A percentile compares a stretch with the other conserved stretches of the same genome.
phyloP scores from a whole-genome alignment of 1,140 invertebrate genomes.

The Hyposmocoma kahamanoa region DNA sequence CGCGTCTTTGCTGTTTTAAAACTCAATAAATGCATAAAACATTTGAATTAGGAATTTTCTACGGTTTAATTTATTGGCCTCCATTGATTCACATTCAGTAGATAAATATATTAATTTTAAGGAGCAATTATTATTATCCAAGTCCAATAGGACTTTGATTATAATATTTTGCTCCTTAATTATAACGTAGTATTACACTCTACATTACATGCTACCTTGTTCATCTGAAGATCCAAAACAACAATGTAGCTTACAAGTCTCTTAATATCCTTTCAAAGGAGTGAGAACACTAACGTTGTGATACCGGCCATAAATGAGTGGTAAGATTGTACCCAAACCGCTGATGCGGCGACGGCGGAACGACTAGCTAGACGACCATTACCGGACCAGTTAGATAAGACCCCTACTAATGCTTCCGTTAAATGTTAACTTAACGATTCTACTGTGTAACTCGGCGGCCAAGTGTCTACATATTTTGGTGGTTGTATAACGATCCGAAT shows the following conservation, averaged over 20 bases:
- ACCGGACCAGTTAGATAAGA: conserved; percentile 39
- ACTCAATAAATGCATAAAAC: conserved; percentile 36
- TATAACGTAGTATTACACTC: too few species aligned
- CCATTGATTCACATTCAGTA: too few species aligned
- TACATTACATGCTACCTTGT: too few species aligned
- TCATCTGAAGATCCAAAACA: too few species aligned
- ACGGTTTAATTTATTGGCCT: not conserved
- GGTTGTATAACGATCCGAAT: conserved; percentile 44
- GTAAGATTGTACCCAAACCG: conserved; percentile 48
- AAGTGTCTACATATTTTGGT: conserved; percentile 34
- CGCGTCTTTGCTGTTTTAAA: conserved; percentile 39
- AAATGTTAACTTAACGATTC: too few species aligned
- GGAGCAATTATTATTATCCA: too few species aligned
- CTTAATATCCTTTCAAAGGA: too few species aligned
- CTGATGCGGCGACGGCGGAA: conserved; percentile 56
- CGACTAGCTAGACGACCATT: conserved; percentile 48
- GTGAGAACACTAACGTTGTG: conserved; percentile 30
- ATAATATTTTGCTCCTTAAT: too few species aligned
- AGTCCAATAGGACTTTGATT: too few species aligned
- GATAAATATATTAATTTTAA: too few species aligned
- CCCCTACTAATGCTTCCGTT: conserved; percentile 22
- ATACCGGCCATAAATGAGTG: conserved; percentile 46
- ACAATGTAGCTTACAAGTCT: too few species aligned
- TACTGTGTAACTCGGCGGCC: conserved; percentile 12
- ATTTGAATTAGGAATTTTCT: conserved; percentile 14